A percentile compares a stretch with the other conserved stretches of the same genome.
These are phyloP conservation scores for Drosophila baimaii DNA, from an alignment of 1,140 invertebrate genomes.

Conservation along the genomic window DNA sequence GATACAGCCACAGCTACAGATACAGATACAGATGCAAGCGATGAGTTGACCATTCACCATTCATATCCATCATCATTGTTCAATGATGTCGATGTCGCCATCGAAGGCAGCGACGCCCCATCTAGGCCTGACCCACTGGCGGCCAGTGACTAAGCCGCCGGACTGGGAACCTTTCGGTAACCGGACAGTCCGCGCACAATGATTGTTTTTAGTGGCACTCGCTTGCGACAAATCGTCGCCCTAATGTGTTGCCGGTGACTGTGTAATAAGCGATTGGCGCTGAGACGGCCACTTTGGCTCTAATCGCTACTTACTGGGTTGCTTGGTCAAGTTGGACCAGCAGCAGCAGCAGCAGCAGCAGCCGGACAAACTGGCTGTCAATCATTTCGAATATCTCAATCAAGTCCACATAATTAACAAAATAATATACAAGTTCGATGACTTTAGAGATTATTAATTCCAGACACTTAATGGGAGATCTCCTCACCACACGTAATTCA, in stretches of 20 bases:
- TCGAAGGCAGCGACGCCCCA: slow-evolving; percentile 17
- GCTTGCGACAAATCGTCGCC: slow-evolving; percentile 54
- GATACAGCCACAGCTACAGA: slow-evolving; percentile 44
- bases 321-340: slow-evolving; percentile 3
- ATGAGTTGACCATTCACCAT: slow-evolving; percentile 61
- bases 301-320: slow-evolving; percentile 32
- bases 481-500: neutral
- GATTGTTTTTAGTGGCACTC: slow-evolving; percentile 41
- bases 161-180: slow-evolving; percentile 27
- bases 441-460: slow-evolving; percentile 11
- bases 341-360: neutral
- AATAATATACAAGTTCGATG: slow-evolving; percentile 1
- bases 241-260: slow-evolving; percentile 61
- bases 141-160: slow-evolving; percentile 32
- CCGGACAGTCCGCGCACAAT: too few relatives aligned
- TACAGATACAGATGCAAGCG: slow-evolving; percentile 14
- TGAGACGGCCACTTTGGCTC: slow-evolving; percentile 35
- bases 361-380: slow-evolving; percentile 7
- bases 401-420: slow-evolving; percentile 3
- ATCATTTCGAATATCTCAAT: slow-evolving; percentile 23
- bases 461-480: neutral
- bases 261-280: slow-evolving; percentile 48
- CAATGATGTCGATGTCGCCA: slow-evolving; percentile 46
- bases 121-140: slow-evolving; percentile 28
- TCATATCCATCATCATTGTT: slow-evolving; percentile 59